Evolutionary conservation across 2,888 invertebrate genomes (phyloP).

Genomic region (Amiota mariae): DNA sequence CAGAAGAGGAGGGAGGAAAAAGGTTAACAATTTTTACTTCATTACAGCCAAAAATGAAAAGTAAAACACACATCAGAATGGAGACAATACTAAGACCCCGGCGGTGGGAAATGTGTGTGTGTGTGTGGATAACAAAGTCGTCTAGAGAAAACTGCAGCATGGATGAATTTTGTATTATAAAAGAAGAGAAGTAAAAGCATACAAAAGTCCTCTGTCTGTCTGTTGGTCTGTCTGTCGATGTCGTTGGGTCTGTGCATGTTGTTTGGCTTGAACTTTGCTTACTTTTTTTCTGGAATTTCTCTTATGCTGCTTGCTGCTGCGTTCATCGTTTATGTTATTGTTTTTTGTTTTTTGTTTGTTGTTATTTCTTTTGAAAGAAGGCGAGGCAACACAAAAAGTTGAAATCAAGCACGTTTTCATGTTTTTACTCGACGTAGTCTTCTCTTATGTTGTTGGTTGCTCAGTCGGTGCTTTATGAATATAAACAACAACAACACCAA

Average conservation of each 20-base stretch:
- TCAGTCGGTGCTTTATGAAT: neutral
- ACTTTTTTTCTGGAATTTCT: neutral
- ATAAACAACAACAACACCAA: neutral
- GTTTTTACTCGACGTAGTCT: neutral
- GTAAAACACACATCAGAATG: neutral
- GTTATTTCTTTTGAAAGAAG: too few species aligned
- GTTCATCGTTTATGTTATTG: too few species aligned
- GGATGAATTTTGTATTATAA: too few species aligned
- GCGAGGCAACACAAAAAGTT: neutral
- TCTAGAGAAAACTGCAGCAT: too few species aligned
- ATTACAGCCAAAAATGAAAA: constrained; percentile 8
- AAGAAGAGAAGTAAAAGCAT: too few species aligned
- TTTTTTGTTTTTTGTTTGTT: too few species aligned
- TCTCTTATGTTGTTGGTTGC: too few species aligned
- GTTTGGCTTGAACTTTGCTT: neutral
- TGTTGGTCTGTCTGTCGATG: neutral
- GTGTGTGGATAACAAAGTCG: too few species aligned
- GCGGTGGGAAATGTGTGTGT: too few species aligned
- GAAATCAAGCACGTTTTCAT: constrained; percentile 7
- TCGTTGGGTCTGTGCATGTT: neutral
- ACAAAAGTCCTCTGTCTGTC: neutral
- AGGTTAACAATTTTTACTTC: constrained; percentile 6
- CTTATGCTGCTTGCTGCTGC: neutral
- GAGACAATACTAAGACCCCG: too few species aligned
- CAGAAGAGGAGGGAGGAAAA: neutral